Percentiles rank a stretch among this genome's conserved stretches.
Evolutionary conservation across 2,113 vertebrate genomes (phyloP).

Genomic region (Strigops habroptila): DNA sequence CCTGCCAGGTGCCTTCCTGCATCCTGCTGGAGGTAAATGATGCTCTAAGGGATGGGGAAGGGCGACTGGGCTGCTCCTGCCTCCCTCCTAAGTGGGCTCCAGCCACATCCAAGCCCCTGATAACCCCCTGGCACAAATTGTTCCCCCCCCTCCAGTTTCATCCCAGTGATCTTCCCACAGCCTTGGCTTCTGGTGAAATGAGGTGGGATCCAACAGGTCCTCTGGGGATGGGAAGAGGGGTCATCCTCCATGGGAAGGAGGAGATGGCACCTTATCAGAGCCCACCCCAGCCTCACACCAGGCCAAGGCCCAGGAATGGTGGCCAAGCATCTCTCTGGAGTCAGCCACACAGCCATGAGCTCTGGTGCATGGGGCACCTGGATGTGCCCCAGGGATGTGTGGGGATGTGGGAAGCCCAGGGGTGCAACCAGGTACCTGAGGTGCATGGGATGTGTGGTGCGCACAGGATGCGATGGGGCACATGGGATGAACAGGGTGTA

Average conservation of each 20-base stretch:
- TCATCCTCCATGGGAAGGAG: neutral
- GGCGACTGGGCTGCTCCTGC: neutral
- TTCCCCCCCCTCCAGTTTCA: neutral
- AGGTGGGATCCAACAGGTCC: neutral
- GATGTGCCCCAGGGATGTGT: neutral
- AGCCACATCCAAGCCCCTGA: neutral
- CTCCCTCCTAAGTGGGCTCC: neutral
- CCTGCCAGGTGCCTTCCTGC: constrained; percentile 20
- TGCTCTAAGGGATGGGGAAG: neutral
- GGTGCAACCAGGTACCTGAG: accelerated
- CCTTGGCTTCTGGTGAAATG: neutral
- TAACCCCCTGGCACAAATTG: neutral
- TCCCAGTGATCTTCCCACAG: neutral
- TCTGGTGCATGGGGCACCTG: neutral
- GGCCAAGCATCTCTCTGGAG: neutral
- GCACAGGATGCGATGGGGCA: neutral
- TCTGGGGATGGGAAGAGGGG: neutral
- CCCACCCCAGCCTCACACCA: neutral
- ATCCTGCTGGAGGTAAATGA: neutral
- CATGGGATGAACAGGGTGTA: neutral
- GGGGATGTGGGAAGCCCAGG: neutral
- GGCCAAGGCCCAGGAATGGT: accelerated
- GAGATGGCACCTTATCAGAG: neutral
- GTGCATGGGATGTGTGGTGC: neutral
- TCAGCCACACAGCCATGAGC: neutral